A percentile compares a stretch with the other conserved stretches of the same genome.
Evolutionary conservation across 2,113 vertebrate genomes (phyloP).

Genomic region (Colius striatus): DNA sequence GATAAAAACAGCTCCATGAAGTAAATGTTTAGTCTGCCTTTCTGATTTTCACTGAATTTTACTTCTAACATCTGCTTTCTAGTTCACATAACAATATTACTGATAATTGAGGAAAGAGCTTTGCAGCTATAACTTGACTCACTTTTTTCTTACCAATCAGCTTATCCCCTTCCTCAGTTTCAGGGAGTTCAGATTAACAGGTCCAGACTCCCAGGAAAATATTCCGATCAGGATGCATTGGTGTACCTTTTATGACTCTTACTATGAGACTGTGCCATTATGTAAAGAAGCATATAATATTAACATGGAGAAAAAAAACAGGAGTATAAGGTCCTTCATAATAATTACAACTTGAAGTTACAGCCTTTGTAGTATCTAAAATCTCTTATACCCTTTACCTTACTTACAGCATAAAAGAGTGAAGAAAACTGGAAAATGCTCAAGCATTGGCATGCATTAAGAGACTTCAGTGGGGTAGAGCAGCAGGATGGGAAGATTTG

Average conservation of each 20-base stretch:
- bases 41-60: not conserved
- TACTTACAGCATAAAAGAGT: not conserved
- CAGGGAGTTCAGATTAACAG: not conserved
- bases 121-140: not conserved
- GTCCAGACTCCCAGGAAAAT: not conserved
- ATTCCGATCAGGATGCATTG: not conserved
- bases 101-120: not conserved
- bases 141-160: not conserved
- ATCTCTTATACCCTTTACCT: not conserved
- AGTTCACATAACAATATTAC: not conserved
- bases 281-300: not conserved
- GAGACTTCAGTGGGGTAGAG: not conserved
- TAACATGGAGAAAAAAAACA: not conserved
- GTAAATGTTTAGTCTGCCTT: conserved; percentile 47
- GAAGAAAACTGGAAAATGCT: not conserved
- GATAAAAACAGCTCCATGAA: conserved; percentile 36
- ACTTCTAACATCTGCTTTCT: not conserved
- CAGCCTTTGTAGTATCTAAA: not conserved
- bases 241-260: not conserved
- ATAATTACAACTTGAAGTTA: not conserved
- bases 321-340: not conserved
- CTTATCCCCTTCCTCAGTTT: not conserved
- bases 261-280: not conserved
- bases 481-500: not conserved
- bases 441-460: not conserved